Conservation (phyloP, 2,113 vertebrate genomes). For the Micronisus gabar region DNA sequence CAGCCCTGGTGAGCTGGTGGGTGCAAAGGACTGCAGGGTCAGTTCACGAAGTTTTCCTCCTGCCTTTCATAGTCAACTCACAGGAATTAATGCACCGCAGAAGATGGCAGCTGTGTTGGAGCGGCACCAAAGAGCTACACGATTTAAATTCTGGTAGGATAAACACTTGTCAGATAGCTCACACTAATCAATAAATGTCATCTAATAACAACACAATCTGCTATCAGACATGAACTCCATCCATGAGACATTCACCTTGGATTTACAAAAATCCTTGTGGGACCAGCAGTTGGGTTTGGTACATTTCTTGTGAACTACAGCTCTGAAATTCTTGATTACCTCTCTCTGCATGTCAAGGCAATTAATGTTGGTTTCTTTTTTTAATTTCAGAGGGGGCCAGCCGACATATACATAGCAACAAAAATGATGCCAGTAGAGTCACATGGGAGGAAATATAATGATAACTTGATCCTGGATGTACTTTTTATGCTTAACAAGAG, state of each 20-base stretch:
- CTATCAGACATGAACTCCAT: neutral
- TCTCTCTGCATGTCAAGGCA: neutral
- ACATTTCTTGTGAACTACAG: neutral
- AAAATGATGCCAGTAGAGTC: neutral
- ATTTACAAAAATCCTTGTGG: neutral
- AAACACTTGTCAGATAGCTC: neutral
- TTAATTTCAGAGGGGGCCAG: neutral
- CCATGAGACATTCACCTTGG: neutral
- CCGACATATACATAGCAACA: neutral
- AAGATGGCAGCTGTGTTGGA: neutral
- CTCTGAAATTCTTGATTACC: neutral
- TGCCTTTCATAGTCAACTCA: neutral
- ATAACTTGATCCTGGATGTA: constrained; percentile 15
- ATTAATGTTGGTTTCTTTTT: neutral
- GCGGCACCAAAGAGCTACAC: neutral
- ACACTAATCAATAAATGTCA: neutral
- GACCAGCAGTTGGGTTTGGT: neutral
- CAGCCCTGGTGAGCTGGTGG: neutral
- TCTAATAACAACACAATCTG: neutral
- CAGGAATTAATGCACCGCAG: neutral
- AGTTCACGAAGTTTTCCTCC: neutral
- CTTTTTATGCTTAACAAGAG: constrained; percentile 44
- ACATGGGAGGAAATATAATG: constrained; percentile 18
- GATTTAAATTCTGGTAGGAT: neutral
- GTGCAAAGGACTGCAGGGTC: neutral